Conservation (phyloP, 2,113 vertebrate species). For the Coryphaenoides rupestris region DNA sequence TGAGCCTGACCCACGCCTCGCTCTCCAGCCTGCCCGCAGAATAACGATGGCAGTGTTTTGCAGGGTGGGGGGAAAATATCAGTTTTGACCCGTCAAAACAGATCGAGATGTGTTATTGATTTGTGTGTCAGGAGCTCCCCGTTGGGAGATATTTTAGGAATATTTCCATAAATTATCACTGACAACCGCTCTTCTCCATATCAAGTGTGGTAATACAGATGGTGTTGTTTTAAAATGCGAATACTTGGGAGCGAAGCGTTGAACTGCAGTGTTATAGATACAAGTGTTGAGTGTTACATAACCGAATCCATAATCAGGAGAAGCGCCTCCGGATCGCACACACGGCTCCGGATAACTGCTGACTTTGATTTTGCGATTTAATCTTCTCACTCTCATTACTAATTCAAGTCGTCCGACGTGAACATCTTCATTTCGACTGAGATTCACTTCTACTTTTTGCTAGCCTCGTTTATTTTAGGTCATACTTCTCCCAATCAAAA, state of each 20-base stretch:
- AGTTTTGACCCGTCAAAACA: conserved; percentile 4
- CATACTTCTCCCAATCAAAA: too few species aligned
- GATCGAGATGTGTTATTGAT: conserved; percentile 2
- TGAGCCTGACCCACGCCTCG: conserved; percentile 32
- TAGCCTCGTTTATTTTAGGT: too few species aligned
- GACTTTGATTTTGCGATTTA: conserved; percentile 30
- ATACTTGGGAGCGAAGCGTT: conserved; percentile 14
- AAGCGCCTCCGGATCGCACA: conserved; percentile 27
- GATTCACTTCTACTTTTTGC: too few species aligned
- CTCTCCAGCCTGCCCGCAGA: conserved; percentile 3
- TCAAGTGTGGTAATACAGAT: neutral
- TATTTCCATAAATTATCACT: conserved; percentile 18
- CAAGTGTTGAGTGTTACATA: conserved; percentile 50
- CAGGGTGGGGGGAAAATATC: neutral
- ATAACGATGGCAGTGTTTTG: conserved; percentile 4
- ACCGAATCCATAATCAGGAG: conserved; percentile 52
- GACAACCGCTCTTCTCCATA: neutral
- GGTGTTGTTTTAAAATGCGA: neutral
- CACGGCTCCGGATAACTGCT: conserved; percentile 7
- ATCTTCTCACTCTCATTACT: too few species aligned
- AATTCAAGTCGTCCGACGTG: too few species aligned
- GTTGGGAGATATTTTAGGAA: neutral
- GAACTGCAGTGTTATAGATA: conserved; percentile 52
- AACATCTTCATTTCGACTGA: too few species aligned
- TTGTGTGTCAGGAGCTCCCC: neutral